A percentile compares a stretch with the other conserved stretches of the same genome.
phyloP scores from a whole-genome alignment of 2,113 vertebrate genomes.

The Phainopepla nitens region DNA sequence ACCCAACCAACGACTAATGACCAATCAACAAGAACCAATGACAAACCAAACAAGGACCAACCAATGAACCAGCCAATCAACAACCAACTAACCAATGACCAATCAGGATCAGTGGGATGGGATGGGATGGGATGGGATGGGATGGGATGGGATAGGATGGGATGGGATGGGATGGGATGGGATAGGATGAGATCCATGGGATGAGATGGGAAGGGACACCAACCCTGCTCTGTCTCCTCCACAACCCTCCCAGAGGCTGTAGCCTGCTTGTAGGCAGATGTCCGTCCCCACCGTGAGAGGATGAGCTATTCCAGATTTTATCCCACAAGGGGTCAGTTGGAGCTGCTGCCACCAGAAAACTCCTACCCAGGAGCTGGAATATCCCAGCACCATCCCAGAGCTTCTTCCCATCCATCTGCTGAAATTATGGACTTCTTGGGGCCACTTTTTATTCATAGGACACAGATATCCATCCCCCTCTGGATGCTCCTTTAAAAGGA shows the following conservation, averaged over 20 bases:
- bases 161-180: background rate
- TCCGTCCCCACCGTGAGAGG: background rate
- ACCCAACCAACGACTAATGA: too few species aligned
- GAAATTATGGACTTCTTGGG: background rate
- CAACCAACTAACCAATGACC: background rate
- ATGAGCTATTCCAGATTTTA: background rate
- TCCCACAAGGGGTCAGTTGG: accelerated
- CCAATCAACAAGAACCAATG: background rate
- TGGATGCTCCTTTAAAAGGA: background rate
- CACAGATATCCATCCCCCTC: background rate
- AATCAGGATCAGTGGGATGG: too few species aligned
- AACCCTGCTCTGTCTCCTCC: background rate
- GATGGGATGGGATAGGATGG: background rate
- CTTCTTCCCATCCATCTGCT: background rate
- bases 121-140: background rate
- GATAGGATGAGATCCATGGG: background rate
- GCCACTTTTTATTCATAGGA: background rate
- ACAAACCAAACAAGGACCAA: background rate
- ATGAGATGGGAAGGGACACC: background rate
- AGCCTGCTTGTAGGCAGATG: background rate
- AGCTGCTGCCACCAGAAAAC: accelerated
- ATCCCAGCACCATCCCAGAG: background rate
- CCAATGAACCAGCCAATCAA: background rate
- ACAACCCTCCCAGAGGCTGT: background rate
- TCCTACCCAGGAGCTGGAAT: background rate